These are phyloP conservation scores for Himalopsyche kuldschensis DNA, from an alignment of 2,888 invertebrate species.

Conservation along the genomic window DNA sequence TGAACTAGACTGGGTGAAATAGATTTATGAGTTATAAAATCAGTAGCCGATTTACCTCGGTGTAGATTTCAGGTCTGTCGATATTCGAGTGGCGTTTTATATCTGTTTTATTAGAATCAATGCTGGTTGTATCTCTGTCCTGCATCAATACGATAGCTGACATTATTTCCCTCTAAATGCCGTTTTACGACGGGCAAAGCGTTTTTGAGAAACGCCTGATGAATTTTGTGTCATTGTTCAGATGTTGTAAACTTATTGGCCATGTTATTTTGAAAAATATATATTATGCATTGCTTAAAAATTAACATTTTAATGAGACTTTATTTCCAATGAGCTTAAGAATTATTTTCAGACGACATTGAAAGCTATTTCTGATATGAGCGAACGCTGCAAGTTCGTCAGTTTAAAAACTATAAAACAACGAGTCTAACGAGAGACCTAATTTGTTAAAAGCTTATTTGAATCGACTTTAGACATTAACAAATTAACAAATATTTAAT, in stretches of 20 bases:
- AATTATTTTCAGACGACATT: too few relatives aligned
- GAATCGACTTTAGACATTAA: too few relatives aligned
- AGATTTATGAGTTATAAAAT: slow-evolving; percentile 3
- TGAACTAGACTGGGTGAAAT: neutral
- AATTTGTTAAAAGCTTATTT: too few relatives aligned
- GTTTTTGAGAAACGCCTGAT: neutral
- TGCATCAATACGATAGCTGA: neutral
- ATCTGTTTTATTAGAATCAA: neutral
- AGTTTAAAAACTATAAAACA: too few relatives aligned
- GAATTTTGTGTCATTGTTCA: neutral
- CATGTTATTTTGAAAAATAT: neutral
- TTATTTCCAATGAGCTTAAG: too few relatives aligned
- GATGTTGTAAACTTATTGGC: neutral
- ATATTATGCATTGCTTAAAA: too few relatives aligned
- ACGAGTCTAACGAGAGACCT: too few relatives aligned
- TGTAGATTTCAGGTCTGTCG: neutral
- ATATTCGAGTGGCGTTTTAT: neutral
- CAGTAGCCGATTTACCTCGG: neutral
- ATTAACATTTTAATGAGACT: too few relatives aligned
- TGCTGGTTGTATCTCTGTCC: neutral
- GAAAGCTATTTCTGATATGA: too few relatives aligned
- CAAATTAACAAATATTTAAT: too few relatives aligned
- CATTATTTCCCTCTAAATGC: neutral
- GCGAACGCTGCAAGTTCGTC: too few relatives aligned
- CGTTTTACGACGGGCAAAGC: neutral